Base-by-base conservation (phyloP, 64 coral and sea anemone genomes). In the Acropora tenuis region DNA sequence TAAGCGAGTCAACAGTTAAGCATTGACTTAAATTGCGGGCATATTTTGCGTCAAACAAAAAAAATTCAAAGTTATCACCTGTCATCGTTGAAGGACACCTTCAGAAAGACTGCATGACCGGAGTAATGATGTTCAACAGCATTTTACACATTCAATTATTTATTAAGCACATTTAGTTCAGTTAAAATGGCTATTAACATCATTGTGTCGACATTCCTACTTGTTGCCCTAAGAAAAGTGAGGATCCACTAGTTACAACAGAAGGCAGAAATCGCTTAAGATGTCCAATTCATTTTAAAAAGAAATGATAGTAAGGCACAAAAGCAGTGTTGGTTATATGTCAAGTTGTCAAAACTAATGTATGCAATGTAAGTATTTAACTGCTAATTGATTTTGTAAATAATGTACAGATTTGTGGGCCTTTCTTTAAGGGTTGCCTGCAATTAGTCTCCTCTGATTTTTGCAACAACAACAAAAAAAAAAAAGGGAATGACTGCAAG, bases 181-280 rank as follows among this genome's bases (percentile, higher is more conserved):
- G 52, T 10, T 55, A 2, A 83, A 83, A 82, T 45, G 58, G 59
- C 59, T 66, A 83, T 83, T 83, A 83, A 46, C 41, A 75, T 75
- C 2, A 66, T 83, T 83, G 59, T 46, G 42, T 44, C 5, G 80
- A 83, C 59, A 48, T 48, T 30, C 41, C 16, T 18, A 11, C 4
- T 12, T 49, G 2, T 30, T 85, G 82, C 65, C 82, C 18, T 71
- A 5, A 65, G 61, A 61, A 45, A 11, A 42, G 69, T 69, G 19
- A 61, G 65, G 61, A 49, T 85, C 8, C 43, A 48, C 17, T 61
- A 85, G 11, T 46, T 49, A 85, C 68, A 30, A 30, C 30, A 30
- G 30, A 30, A 30, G 30, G 30, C 30, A 30, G 30, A 30, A 30
- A 30, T 30, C 30, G 30, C 30, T 30, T 30, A 30, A 30, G 30